Evolutionary conservation across 2,113 vertebrate genomes (phyloP).

Genomic region (Apistogramma diplotaenia): DNA sequence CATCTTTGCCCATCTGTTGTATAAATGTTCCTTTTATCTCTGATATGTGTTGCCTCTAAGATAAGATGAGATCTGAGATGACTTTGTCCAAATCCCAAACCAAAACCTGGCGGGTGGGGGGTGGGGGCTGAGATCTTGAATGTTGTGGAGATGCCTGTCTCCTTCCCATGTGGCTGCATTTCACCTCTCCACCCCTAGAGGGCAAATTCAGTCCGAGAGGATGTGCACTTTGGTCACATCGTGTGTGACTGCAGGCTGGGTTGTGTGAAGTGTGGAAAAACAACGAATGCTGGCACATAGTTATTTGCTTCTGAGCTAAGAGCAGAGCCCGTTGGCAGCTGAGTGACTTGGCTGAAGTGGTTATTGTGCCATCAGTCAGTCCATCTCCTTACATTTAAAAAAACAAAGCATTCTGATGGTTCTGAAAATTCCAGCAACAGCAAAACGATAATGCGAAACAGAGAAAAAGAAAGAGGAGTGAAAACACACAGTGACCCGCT

Average conservation of each 20-base stretch:
- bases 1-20: slow-evolving; percentile 25
- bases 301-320: neutral
- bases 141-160: neutral
- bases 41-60: slow-evolving; percentile 13
- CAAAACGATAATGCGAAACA: slow-evolving; percentile 7
- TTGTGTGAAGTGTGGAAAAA: neutral
- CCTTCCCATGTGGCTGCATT: slow-evolving; percentile 13
- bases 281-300: neutral
- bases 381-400: neutral
- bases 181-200: slow-evolving; percentile 35
- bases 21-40: slow-evolving; percentile 38
- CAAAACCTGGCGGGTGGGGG: neutral
- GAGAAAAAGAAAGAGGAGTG: neutral
- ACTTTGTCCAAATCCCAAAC: slow-evolving; percentile 17
- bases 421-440: neutral
- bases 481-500: slow-evolving; percentile 44
- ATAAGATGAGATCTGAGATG: slow-evolving; percentile 44
- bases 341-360: neutral
- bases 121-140: neutral
- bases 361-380: neutral
- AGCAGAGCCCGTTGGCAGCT: neutral
- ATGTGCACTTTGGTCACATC: neutral
- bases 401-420: neutral
- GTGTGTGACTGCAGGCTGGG: neutral
- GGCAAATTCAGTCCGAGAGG: slow-evolving; percentile 6